Percentiles rank a stretch among this genome's conserved stretches.
These are phyloP conservation scores for Phortica okadai DNA, from an alignment of 2,888 invertebrate species.

Conservation along the genomic window DNA sequence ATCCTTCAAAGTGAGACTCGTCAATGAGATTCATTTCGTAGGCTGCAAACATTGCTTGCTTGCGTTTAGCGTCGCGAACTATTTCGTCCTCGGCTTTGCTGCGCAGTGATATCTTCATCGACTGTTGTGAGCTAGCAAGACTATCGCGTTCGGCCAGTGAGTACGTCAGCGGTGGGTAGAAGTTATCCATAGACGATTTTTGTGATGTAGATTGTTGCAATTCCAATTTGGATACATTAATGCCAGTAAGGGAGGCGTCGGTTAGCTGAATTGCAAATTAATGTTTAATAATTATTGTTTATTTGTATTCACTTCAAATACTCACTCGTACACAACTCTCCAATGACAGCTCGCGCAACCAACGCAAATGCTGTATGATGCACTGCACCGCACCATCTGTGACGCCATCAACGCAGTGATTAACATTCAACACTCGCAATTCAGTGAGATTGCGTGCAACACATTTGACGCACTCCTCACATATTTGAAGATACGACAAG, in stretches of 20 bases:
- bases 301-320: slow-evolving; percentile 36
- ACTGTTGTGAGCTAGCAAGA: slow-evolving; percentile 52
- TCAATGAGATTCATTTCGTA: slow-evolving; percentile 78
- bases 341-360: slow-evolving; percentile 80
- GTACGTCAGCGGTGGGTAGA: slow-evolving; percentile 53
- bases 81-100: slow-evolving; percentile 84
- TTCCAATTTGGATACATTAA: slow-evolving; percentile 70
- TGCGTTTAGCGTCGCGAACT: slow-evolving; percentile 81
- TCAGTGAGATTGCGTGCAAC: slow-evolving; percentile 80
- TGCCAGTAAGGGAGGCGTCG: slow-evolving; percentile 84
- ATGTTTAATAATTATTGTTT: not conserved
- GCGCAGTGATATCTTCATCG: slow-evolving; percentile 79
- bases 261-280: slow-evolving; percentile 74
- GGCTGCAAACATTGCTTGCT: slow-evolving; percentile 80
- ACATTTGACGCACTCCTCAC: slow-evolving; percentile 80
- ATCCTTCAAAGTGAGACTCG: slow-evolving; percentile 71
- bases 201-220: slow-evolving; percentile 43
- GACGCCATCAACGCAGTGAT: slow-evolving; percentile 84
- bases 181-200: slow-evolving; percentile 58
- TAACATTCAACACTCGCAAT: slow-evolving; percentile 80
- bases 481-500: slow-evolving; percentile 80
- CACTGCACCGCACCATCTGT: slow-evolving; percentile 83
- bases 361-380: slow-evolving; percentile 81
- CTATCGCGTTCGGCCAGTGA: slow-evolving; percentile 53
- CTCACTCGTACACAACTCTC: slow-evolving; percentile 79